phyloP scores from a whole-genome alignment of 2,797 vertebrate genomes.

The Pseudochromis fuscus region DNA sequence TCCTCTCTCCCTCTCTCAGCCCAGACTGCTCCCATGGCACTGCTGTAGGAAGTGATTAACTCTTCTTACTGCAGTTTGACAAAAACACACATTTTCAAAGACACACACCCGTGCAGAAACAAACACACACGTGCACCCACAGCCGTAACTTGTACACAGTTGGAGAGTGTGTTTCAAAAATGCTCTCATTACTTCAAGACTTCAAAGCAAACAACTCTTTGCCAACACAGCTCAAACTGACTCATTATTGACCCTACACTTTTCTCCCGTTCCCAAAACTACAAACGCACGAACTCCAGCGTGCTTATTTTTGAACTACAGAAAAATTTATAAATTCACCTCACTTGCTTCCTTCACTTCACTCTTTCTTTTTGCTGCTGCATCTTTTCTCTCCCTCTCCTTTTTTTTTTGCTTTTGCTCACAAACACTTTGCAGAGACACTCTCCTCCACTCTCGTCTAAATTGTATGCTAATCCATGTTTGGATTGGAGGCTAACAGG shows the following conservation, averaged over 20 bases:
- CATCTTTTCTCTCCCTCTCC: conserved; percentile 5
- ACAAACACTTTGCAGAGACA: conserved; percentile 51
- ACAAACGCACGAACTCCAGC: conserved; percentile 21
- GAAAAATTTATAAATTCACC: conserved; percentile 21
- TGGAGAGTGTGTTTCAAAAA: conserved; percentile 54
- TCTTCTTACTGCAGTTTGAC: conserved; percentile 56
- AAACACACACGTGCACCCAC: conserved; percentile 36
- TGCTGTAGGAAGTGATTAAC: conserved; percentile 70
- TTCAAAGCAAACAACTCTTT: conserved; percentile 67
- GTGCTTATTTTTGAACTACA: conserved; percentile 23
- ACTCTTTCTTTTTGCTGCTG: not conserved
- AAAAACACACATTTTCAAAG: conserved; percentile 58
- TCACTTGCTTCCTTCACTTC: conserved; percentile 17
- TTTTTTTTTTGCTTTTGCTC: conserved; percentile 31
- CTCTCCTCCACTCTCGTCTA: conserved; percentile 52
- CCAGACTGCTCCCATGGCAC: conserved; percentile 45
- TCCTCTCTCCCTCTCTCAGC: conserved; percentile 23
- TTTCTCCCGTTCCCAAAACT: conserved; percentile 27
- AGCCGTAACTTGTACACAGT: conserved; percentile 24
- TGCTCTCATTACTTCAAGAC: conserved; percentile 64
- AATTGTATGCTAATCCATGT: conserved; percentile 78
- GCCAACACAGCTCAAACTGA: conserved; percentile 47
- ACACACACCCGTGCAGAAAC: conserved; percentile 22
- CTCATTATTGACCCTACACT: conserved; percentile 59
- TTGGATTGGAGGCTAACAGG: conserved; percentile 78